These are phyloP conservation scores for Apogon hyalosoma DNA, from an alignment of 2,797 vertebrate species.

Conservation along the genomic window DNA sequence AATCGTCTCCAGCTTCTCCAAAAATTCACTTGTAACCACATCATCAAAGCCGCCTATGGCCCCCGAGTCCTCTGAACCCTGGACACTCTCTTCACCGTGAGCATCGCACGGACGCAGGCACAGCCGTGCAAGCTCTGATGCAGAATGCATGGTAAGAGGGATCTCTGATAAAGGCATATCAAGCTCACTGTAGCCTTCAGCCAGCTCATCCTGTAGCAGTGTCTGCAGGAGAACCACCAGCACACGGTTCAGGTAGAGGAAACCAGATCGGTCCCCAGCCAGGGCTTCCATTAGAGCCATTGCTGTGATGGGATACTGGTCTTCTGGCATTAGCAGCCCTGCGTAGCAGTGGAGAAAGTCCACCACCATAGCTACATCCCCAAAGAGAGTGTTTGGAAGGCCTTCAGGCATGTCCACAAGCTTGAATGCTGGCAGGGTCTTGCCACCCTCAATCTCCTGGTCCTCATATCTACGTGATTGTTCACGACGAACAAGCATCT, in stretches of 20 bases:
- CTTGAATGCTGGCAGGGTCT: constrained; percentile 87
- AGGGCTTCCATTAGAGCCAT: constrained; percentile 93
- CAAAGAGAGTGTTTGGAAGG: constrained; percentile 94
- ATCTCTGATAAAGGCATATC: constrained; percentile 97
- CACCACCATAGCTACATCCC: constrained; percentile 94
- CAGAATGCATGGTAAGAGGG: constrained; percentile 95
- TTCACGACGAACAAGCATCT: constrained; percentile 90
- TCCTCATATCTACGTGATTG: constrained; percentile 94
- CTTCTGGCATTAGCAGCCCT: constrained; percentile 92
- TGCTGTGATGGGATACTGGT: constrained; percentile 93
- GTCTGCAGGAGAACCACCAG: constrained; percentile 95
- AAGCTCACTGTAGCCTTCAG: constrained; percentile 95
- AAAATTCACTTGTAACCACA: constrained; percentile 91
- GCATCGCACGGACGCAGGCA: constrained; percentile 92
- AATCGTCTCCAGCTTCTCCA: constrained; percentile 92
- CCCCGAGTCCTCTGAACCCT: constrained; percentile 77
- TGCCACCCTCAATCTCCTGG: constrained; percentile 90
- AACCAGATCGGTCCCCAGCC: constrained; percentile 92
- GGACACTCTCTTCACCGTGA: constrained; percentile 88
- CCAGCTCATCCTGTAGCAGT: constrained; percentile 95
- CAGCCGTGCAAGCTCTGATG: constrained; percentile 93
- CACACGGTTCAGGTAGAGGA: constrained; percentile 94
- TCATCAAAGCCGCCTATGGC: constrained; percentile 86
- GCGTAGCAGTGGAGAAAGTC: constrained; percentile 96
- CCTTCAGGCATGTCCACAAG: constrained; percentile 97